These are phyloP conservation scores for Centruroides sculpturatus DNA, from an alignment of 1,140 invertebrate species.

Conservation along the genomic window DNA sequence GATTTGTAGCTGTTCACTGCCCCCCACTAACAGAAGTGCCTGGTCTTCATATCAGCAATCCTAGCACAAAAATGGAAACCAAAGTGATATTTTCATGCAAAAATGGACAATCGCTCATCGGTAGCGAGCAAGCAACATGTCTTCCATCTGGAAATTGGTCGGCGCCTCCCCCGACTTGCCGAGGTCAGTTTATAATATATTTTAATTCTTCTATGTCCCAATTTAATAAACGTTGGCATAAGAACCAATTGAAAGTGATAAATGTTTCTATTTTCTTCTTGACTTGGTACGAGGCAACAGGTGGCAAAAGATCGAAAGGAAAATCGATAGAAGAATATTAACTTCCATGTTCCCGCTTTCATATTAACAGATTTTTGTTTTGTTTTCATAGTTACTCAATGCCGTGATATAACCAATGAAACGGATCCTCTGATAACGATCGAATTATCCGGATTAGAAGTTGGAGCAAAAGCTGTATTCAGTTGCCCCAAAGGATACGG, in stretches of 20 bases:
- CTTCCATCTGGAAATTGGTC: conserved; percentile 71
- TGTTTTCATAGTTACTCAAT: conserved; percentile 42
- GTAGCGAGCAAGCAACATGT: conserved; percentile 51
- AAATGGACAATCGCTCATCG: conserved; percentile 66
- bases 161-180: conserved; percentile 57
- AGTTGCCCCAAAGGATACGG: conserved; percentile 62
- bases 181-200: conserved; percentile 40
- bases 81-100: conserved; percentile 56
- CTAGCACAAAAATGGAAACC: conserved; percentile 55
- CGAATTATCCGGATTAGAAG: conserved; percentile 33
- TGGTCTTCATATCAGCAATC: conserved; percentile 50
- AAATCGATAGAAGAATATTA: too few species aligned
- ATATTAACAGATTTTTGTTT: neutral
- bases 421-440: conserved; percentile 42
- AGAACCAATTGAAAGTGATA: too few species aligned
- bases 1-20: conserved; percentile 50
- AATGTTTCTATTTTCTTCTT: too few species aligned
- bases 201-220: neutral
- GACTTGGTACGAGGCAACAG: too few species aligned
- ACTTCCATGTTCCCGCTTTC: neutral
- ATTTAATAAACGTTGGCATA: too few species aligned
- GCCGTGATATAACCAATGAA: conserved; percentile 45
- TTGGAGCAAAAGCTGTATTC: conserved; percentile 60
- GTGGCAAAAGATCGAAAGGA: too few species aligned
- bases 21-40: conserved; percentile 46